phyloP scores from a whole-genome alignment of 2,888 invertebrate species.

The Gasteruption jaculator region DNA sequence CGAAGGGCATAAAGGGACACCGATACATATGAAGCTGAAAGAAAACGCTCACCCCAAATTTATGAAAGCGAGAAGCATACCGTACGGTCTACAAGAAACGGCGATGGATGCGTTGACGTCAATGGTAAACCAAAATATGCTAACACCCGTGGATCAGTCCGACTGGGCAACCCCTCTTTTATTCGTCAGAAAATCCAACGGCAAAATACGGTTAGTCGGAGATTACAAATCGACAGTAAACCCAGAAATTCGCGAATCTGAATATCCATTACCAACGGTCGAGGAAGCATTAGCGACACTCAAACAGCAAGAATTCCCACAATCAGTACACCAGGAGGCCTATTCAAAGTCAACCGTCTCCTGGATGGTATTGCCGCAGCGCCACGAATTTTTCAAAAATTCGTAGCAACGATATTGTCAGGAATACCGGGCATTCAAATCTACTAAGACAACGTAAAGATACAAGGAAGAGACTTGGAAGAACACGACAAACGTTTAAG shows the following conservation, averaged over 20 bases:
- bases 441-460: neutral
- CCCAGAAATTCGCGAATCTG: neutral
- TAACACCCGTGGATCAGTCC: neutral
- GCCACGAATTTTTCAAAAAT: neutral
- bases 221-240: neutral
- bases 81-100: neutral
- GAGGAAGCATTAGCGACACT: neutral
- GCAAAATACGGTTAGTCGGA: neutral
- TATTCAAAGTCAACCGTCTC: neutral
- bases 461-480: neutral
- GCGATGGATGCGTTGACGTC: neutral
- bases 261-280: neutral
- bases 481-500: too few relatives aligned
- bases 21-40: conserved; percentile 10
- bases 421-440: neutral
- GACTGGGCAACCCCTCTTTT: conserved; percentile 5
- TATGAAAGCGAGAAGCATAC: neutral
- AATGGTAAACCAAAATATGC: neutral
- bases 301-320: neutral
- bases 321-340: neutral
- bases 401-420: neutral
- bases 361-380: neutral
- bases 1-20: conserved; percentile 12
- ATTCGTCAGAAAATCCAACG: neutral
- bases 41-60: neutral